These are phyloP conservation scores for Caenorhabditis sp. DNA, from an alignment of 2,888 invertebrate species.

Conservation along the genomic window DNA sequence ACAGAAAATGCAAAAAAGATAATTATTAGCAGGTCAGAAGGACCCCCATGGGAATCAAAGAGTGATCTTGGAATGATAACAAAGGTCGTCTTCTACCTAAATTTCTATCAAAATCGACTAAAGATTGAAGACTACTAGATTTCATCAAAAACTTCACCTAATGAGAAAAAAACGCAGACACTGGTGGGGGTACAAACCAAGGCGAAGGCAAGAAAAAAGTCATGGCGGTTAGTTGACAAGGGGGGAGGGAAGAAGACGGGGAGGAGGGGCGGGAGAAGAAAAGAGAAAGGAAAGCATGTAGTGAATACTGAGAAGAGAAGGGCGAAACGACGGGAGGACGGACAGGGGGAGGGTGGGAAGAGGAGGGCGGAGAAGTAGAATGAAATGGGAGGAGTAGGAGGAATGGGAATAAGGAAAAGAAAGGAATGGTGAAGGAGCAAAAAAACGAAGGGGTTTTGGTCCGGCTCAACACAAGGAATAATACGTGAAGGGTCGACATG, in stretches of 20 bases:
- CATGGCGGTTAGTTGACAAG: constrained; percentile 48
- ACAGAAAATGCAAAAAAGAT: neutral
- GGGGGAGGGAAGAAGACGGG: constrained; percentile 21
- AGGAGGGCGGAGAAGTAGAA: constrained; percentile 34
- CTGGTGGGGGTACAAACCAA: constrained; percentile 2
- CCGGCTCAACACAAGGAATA: constrained; percentile 32
- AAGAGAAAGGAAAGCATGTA: constrained; percentile 37
- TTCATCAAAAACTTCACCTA: constrained; percentile 12
- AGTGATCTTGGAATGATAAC: neutral
- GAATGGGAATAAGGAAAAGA: neutral
- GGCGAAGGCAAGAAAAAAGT: constrained; percentile 44
- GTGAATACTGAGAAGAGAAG: constrained; percentile 56
- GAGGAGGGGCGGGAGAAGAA: constrained; percentile 36
- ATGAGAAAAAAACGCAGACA: constrained; percentile 1
- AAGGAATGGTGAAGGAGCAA: constrained; percentile 3
- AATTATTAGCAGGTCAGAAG: neutral
- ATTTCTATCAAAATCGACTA: constrained; percentile 3
- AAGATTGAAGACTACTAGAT: constrained; percentile 15
- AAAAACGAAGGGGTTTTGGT: constrained; percentile 28
- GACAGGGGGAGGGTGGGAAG: constrained; percentile 15
- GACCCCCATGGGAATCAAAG: no score
- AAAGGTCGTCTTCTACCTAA: neutral
- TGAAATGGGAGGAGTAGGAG: constrained; percentile 27
- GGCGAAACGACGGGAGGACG: constrained; percentile 30
- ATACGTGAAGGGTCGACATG: constrained; percentile 45